Evolutionary conservation across 2,888 invertebrate genomes (phyloP).

Genomic region (Nysson spinosus): DNA sequence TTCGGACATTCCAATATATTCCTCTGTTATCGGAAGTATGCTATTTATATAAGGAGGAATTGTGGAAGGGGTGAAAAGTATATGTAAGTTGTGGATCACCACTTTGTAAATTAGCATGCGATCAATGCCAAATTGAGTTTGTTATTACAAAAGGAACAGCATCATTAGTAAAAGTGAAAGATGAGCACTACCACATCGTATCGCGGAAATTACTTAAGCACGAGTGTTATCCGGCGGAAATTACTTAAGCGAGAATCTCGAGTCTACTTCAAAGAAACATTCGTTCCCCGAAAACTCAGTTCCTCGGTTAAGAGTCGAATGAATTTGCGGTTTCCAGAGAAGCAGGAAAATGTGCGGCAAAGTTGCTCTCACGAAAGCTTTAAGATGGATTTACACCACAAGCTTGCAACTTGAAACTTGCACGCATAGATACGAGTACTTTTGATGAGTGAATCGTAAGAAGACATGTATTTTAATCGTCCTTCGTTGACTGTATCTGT

Average conservation of each 20-base stretch:
- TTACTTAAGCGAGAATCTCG: constrained; percentile 31
- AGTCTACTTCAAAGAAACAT: constrained; percentile 23
- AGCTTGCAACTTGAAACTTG: too few species aligned
- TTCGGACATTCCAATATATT: too few species aligned
- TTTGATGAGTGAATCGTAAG: too few species aligned
- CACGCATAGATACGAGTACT: too few species aligned
- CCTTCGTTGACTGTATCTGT: too few species aligned
- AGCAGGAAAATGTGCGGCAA: not conserved
- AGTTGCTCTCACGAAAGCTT: not conserved
- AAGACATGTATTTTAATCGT: too few species aligned
- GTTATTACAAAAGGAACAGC: constrained; percentile 12
- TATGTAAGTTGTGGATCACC: too few species aligned
- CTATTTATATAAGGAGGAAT: too few species aligned
- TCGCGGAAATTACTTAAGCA: not conserved
- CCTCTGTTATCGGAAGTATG: too few species aligned
- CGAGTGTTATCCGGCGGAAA: constrained; percentile 32
- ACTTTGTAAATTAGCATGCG: too few species aligned
- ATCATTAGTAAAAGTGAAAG: constrained; percentile 12
- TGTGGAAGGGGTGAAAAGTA: too few species aligned
- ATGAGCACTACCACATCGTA: not conserved
- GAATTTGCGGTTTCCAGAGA: constrained; percentile 8
- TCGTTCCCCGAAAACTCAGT: constrained; percentile 1
- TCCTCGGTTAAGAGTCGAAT: not conserved
- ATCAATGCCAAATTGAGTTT: not conserved
- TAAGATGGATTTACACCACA: not conserved